A percentile compares a stretch with the other conserved stretches of the same genome.
phyloP scores from a whole-genome alignment of 2,113 vertebrate genomes.

The Pleuronectes platessa region DNA sequence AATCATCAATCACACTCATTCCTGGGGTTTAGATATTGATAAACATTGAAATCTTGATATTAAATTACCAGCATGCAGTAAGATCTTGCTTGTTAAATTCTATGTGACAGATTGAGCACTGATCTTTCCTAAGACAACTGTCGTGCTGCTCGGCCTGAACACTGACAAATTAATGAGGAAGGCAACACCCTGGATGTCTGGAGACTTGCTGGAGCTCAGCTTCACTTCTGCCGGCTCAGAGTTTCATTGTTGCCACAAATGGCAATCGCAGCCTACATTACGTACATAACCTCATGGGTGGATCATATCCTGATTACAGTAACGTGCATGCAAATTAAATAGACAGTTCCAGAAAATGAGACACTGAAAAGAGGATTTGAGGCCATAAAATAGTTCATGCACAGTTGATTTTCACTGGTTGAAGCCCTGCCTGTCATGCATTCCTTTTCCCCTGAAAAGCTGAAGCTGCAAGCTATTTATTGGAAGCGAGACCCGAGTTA shows the following conservation, averaged over 20 bases:
- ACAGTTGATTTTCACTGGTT: constrained; percentile 57
- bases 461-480: constrained; percentile 46
- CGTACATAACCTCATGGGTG: constrained; percentile 5
- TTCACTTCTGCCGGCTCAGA: constrained; percentile 21
- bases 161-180: background rate
- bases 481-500: constrained; percentile 35
- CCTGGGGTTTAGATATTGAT: background rate
- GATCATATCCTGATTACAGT: constrained; percentile 5
- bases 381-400: constrained; percentile 39
- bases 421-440: constrained; percentile 47
- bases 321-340: constrained; percentile 38
- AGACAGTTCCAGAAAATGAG: constrained; percentile 32
- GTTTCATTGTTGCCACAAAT: background rate
- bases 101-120: background rate
- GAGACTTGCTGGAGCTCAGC: constrained; percentile 18
- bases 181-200: constrained; percentile 40
- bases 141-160: constrained; percentile 4
- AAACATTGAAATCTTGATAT: background rate
- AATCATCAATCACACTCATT: constrained; percentile 7
- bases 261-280: constrained; percentile 18
- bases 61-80: background rate
- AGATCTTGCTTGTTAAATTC: constrained; percentile 28
- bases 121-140: background rate
- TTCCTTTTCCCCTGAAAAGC: constrained; percentile 44
- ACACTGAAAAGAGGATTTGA: constrained; percentile 28